Evolutionary conservation across 2,888 invertebrate genomes (phyloP).

Genomic region (Herminia tarsipennalis): DNA sequence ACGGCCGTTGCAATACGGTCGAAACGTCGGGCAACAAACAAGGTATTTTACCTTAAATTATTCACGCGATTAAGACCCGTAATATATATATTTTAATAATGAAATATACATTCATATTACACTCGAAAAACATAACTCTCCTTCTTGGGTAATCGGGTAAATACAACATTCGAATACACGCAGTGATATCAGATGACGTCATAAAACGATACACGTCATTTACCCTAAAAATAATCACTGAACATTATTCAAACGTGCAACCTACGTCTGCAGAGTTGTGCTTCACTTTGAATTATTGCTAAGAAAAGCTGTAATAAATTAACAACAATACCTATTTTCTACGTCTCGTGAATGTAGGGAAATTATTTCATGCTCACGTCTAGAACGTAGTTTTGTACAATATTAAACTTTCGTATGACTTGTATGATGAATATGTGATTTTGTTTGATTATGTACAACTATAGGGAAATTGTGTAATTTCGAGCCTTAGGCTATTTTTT

Average conservation of each 20-base stretch:
- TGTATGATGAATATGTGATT: neutral
- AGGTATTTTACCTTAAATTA: too few relatives aligned
- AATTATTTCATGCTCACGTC: conserved; percentile 11
- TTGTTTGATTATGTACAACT: too few relatives aligned
- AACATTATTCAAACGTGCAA: conserved; percentile 36
- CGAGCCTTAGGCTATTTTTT: too few relatives aligned
- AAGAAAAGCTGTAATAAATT: conserved; percentile 37
- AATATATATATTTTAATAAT: too few relatives aligned
- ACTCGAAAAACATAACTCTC: too few relatives aligned
- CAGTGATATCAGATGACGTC: conserved; percentile 32
- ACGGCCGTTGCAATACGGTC: too few relatives aligned
- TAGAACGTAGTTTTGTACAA: neutral
- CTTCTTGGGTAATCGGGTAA: too few relatives aligned
- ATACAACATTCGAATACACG: conserved; percentile 13
- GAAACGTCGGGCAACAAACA: too few relatives aligned
- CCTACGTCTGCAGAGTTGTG: conserved; percentile 31
- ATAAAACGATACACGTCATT: conserved; percentile 28
- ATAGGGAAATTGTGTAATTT: too few relatives aligned
- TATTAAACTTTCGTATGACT: neutral
- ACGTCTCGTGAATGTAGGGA: conserved; percentile 10
- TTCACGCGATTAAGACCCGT: too few relatives aligned
- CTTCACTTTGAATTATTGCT: conserved; percentile 34
- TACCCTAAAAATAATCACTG: conserved; percentile 48
- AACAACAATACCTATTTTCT: conserved; percentile 30
- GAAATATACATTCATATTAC: too few relatives aligned